These are phyloP conservation scores for Drosophila arizonae DNA, from an alignment of 1,140 invertebrate genomes.

Conservation along the genomic window DNA sequence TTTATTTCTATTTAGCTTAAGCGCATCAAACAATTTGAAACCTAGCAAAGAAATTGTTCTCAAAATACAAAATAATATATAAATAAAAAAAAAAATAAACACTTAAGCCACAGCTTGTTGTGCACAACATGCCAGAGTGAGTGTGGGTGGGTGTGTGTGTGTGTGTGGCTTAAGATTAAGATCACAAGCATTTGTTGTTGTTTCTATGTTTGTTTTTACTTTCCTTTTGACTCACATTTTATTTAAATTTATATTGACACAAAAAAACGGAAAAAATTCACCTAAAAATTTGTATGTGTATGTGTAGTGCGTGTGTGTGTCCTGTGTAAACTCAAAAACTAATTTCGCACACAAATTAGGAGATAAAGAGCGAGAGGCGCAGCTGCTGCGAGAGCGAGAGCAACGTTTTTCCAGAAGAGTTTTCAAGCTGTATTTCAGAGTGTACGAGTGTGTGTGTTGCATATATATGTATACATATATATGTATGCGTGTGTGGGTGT, in stretches of 20 bases:
- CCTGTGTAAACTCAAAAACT: constrained; percentile 49
- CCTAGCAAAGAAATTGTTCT: constrained; percentile 25
- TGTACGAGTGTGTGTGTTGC: constrained; percentile 9
- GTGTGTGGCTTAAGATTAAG: constrained; percentile 55
- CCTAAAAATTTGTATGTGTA: constrained; percentile 60
- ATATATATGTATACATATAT: constrained; percentile 17
- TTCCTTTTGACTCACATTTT: constrained; percentile 47
- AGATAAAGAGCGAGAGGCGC: constrained; percentile 4
- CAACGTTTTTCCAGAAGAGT: background rate
- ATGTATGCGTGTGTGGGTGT: constrained; percentile 24
- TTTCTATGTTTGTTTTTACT: constrained; percentile 25
- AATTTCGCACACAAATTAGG: constrained; percentile 45
- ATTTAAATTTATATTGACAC: constrained; percentile 69
- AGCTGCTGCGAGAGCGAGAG: constrained; percentile 4
- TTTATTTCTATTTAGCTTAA: constrained; percentile 18
- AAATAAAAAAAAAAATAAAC: constrained; percentile 12
- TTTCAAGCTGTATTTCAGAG: constrained; percentile 17
- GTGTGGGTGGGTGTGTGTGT: constrained; percentile 2
- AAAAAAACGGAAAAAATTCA: constrained; percentile 71
- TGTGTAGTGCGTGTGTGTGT: constrained; percentile 25
- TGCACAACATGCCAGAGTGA: background rate
- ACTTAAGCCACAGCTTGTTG: constrained; percentile 16
- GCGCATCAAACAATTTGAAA: constrained; percentile 70
- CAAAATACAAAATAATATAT: constrained; percentile 16
- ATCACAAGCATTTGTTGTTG: constrained; percentile 71